phyloP scores from a whole-genome alignment of 2,888 invertebrate genomes.

The Papilio protenor region DNA sequence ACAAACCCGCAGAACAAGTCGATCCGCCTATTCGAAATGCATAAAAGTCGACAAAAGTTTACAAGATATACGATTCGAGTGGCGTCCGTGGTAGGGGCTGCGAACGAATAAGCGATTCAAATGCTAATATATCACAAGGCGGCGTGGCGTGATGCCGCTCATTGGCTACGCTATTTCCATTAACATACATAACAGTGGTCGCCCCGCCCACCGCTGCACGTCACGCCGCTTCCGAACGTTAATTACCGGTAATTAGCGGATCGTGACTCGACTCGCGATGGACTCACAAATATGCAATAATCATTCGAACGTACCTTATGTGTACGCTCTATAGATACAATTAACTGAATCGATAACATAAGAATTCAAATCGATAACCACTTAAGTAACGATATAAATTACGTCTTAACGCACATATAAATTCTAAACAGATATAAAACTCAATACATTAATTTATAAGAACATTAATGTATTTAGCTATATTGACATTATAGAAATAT shows the following conservation, averaged over 20 bases:
- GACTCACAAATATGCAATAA: slow-evolving; percentile 52
- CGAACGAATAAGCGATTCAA: slow-evolving; percentile 80
- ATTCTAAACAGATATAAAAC: neutral
- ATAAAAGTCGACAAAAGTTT: slow-evolving; percentile 70
- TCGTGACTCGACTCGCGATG: slow-evolving; percentile 69
- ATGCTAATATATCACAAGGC: slow-evolving; percentile 83
- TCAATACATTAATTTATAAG: neutral
- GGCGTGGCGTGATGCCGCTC: slow-evolving; percentile 73
- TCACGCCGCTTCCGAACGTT: slow-evolving; percentile 76
- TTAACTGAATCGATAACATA: slow-evolving; percentile 17
- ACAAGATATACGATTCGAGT: slow-evolving; percentile 53
- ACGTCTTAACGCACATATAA: neutral
- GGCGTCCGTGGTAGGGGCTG: slow-evolving; percentile 58
- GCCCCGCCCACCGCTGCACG: slow-evolving; percentile 75
- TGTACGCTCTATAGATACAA: slow-evolving; percentile 18
- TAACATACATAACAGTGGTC: slow-evolving; percentile 75
- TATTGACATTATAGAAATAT: neutral
- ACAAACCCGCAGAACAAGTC: slow-evolving; percentile 65
- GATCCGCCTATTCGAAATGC: slow-evolving; percentile 65
- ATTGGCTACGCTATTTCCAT: slow-evolving; percentile 80
- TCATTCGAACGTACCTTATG: slow-evolving; percentile 34
- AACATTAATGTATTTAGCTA: neutral
- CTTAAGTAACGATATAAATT: slow-evolving; percentile 2
- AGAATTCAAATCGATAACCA: slow-evolving; percentile 18
- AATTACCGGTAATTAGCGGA: slow-evolving; percentile 78